Evolutionary conservation across 2,797 vertebrate genomes (phyloP).

Genomic region (Gastrophryne carolinensis): DNA sequence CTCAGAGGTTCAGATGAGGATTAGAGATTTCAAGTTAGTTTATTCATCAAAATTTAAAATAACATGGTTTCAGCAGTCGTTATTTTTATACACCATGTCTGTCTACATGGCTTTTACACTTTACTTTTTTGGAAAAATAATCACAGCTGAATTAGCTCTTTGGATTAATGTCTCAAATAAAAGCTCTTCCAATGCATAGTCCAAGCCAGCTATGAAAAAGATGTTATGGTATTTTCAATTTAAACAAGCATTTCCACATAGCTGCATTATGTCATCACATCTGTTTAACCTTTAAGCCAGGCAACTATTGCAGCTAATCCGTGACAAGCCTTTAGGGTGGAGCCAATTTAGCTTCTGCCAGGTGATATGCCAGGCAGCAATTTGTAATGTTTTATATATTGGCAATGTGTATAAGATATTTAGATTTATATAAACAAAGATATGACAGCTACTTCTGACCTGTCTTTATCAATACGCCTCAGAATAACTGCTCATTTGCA

Average conservation of each 20-base stretch:
- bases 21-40: conserved; percentile 2
- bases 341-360: background rate
- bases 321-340: background rate
- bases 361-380: background rate
- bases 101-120: conserved; percentile 56
- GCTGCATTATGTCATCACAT: conserved; percentile 64
- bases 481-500: too few relatives aligned
- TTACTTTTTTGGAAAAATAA: conserved; percentile 69
- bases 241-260: conserved; percentile 66
- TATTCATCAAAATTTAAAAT: conserved; percentile 23
- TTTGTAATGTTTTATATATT: background rate
- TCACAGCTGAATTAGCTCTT: conserved; percentile 67
- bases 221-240: conserved; percentile 64
- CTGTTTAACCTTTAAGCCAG: conserved; percentile 60
- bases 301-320: conserved; percentile 32
- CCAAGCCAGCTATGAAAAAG: conserved; percentile 61
- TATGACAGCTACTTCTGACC: background rate
- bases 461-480: background rate
- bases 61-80: conserved; percentile 33
- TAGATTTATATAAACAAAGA: background rate
- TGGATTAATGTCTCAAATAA: conserved; percentile 63
- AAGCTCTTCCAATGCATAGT: conserved; percentile 64
- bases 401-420: background rate
- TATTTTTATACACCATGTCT: conserved; percentile 34
- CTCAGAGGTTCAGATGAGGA: conserved; percentile 3